Conservation (phyloP, 92 coral and sea anemone genomes). For the Anthopleura xanthogrammica region DNA sequence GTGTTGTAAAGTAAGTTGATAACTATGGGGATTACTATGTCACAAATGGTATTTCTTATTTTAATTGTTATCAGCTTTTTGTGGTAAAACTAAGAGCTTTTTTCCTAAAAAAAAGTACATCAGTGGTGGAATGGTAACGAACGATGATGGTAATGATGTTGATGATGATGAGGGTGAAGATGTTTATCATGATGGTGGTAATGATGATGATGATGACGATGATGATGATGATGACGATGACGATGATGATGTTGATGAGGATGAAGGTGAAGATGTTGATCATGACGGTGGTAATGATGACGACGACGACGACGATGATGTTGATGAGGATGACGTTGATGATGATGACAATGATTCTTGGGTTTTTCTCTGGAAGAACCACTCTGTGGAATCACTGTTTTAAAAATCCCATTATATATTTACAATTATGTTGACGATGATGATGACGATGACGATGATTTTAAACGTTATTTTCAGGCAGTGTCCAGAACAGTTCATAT, state of each 20-base stretch:
- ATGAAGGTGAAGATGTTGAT: not conserved
- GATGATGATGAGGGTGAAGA: not conserved
- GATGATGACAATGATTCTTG: too few relatives aligned
- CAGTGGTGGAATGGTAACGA: not conserved
- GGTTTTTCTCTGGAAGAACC: not conserved
- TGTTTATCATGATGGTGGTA: not conserved
- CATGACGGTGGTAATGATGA: not conserved
- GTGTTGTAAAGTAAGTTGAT: too few relatives aligned
- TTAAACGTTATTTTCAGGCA: not conserved
- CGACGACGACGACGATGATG: not conserved
- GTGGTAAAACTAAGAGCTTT: too few relatives aligned
- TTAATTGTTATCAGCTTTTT: too few relatives aligned
- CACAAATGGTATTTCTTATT: too few relatives aligned
- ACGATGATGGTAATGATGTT: not conserved
- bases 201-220: not conserved
- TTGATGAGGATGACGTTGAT: not conserved
- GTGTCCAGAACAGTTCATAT: not conserved
- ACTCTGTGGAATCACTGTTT: too few relatives aligned
- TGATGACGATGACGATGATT: not conserved
- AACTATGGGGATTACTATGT: too few relatives aligned
- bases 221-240: not conserved
- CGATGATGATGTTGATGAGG: not conserved
- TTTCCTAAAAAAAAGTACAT: not conserved
- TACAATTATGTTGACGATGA: not conserved
- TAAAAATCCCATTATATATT: not conserved